These are phyloP conservation scores for Palythoa grandis DNA, from an alignment of 92 coral and sea anemone genomes.

Conservation along the genomic window DNA sequence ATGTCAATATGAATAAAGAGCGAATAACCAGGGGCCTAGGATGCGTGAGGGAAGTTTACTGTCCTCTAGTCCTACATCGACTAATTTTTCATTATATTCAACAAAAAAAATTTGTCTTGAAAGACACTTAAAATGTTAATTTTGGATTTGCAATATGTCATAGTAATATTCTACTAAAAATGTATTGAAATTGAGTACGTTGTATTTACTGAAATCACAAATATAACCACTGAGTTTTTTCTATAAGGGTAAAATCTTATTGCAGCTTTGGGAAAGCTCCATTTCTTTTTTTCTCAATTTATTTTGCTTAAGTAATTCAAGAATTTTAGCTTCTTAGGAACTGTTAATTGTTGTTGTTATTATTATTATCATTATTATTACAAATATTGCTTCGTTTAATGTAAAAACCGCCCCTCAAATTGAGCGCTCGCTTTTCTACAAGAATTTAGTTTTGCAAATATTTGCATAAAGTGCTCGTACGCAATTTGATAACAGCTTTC, in stretches of 20 bases:
- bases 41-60: constrained; percentile 80
- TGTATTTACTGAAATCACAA: constrained; percentile 12
- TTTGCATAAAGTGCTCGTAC: background rate
- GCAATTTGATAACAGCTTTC: background rate
- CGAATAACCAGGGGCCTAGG: constrained; percentile 64
- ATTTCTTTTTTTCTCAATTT: background rate
- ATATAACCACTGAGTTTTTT: background rate
- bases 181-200: background rate
- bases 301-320: background rate
- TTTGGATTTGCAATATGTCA: constrained; percentile 16
- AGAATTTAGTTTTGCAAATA: background rate
- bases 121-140: constrained; percentile 31
- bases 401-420: background rate
- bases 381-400: background rate
- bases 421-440: background rate
- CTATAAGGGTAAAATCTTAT: background rate
- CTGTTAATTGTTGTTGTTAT: no score
- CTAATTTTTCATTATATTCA: constrained; percentile 30
- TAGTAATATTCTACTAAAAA: constrained; percentile 22
- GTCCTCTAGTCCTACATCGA: constrained; percentile 46
- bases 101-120: background rate
- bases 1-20: constrained; percentile 39
- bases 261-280: background rate
- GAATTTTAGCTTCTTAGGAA: background rate
- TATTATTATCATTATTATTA: background rate